Evolutionary conservation across 2,888 invertebrate species (phyloP).

Genomic region (Hirtodrosophila trivittata): DNA sequence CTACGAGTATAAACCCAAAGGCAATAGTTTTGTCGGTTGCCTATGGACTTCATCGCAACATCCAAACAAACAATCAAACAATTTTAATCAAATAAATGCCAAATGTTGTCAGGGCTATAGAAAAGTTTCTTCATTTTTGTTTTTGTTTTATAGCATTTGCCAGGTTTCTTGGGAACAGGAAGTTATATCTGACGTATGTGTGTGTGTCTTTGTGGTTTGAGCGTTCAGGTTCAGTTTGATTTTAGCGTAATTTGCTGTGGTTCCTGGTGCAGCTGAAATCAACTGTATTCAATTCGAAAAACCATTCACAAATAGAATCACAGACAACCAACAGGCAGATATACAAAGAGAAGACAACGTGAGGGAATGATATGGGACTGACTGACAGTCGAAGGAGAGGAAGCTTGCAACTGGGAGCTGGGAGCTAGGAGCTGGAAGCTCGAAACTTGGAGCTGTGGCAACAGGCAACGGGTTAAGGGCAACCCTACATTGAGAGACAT

Average conservation of each 20-base stretch:
- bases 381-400: slow-evolving; percentile 31
- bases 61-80: slow-evolving; percentile 33
- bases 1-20: too few species aligned
- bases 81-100: slow-evolving; percentile 55
- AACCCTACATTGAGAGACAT: slow-evolving; percentile 5
- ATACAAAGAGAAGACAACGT: slow-evolving; percentile 46
- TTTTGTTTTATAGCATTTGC: slow-evolving; percentile 17
- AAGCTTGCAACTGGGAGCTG: too few species aligned
- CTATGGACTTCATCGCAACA: slow-evolving; percentile 1
- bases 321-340: slow-evolving; percentile 20
- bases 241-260: slow-evolving; percentile 62
- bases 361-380: slow-evolving; percentile 6
- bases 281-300: slow-evolving; percentile 28
- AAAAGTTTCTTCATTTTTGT: slow-evolving; percentile 19
- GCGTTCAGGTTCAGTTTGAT: slow-evolving; percentile 31
- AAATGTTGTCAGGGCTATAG: slow-evolving; percentile 38
- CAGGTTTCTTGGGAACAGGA: slow-evolving; percentile 40
- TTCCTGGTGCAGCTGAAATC: slow-evolving; percentile 35
- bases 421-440: too few species aligned
- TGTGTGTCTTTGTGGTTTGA: slow-evolving; percentile 47
- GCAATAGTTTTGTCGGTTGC: background rate
- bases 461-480: slow-evolving; percentile 3
- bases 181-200: slow-evolving; percentile 13
- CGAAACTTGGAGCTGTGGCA: too few species aligned
- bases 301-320: slow-evolving; percentile 23